Evolutionary conservation across 2,113 vertebrate genomes (phyloP).

Genomic region (Elaphurus davidianus): DNA sequence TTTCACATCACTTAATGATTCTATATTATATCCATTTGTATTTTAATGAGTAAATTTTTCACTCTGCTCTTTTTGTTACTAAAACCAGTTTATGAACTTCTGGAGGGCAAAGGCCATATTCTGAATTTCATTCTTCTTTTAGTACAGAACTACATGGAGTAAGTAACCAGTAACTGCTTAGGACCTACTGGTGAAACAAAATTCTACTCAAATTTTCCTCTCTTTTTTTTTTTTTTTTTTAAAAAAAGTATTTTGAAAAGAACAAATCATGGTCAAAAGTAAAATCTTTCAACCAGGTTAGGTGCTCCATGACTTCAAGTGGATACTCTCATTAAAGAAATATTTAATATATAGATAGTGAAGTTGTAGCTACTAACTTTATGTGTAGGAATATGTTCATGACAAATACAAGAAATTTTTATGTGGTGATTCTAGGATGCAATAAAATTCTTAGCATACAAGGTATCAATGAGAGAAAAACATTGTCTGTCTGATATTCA

Average conservation of each 20-base stretch:
- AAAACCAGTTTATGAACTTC: background rate
- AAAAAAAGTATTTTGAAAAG: background rate
- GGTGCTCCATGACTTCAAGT: background rate
- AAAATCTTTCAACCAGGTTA: background rate
- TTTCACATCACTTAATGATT: background rate
- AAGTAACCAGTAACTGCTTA: background rate
- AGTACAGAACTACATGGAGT: background rate
- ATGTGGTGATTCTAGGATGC: constrained; percentile 14
- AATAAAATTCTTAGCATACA: constrained; percentile 46
- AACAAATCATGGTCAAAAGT: constrained; percentile 17
- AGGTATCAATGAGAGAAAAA: constrained; percentile 44
- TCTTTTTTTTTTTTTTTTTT: background rate
- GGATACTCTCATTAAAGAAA: background rate
- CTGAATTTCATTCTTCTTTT: background rate
- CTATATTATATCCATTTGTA: background rate
- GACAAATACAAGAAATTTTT: constrained; percentile 61
- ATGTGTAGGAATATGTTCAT: constrained; percentile 47
- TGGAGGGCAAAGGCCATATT: background rate
- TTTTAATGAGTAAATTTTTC: background rate
- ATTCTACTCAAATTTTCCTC: background rate
- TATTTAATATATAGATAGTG: background rate
- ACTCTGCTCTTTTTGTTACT: background rate
- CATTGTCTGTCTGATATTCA: constrained; percentile 54
- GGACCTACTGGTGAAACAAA: background rate
- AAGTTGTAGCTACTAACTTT: constrained; percentile 53